Conservation (phyloP, 2,888 invertebrate species). For the Clostera curtula region DNA sequence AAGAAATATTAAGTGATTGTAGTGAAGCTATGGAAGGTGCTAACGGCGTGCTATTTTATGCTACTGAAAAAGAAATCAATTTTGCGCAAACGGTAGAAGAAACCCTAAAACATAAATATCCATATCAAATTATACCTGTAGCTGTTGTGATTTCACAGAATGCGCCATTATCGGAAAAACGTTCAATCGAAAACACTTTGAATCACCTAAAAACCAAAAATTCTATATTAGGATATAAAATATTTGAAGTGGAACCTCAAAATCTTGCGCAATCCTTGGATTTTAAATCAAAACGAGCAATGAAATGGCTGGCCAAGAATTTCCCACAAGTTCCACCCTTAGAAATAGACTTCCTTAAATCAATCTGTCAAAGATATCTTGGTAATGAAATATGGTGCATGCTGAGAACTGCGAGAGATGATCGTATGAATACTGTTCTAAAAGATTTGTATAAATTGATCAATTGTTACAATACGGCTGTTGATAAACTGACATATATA, state of each 20-base stretch:
- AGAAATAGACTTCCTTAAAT: constrained; percentile 73
- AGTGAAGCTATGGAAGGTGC: constrained; percentile 56
- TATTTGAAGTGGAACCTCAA: constrained; percentile 40
- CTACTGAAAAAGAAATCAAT: constrained; percentile 39
- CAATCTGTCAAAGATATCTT: constrained; percentile 72
- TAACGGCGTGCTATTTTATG: constrained; percentile 56
- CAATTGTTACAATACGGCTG: constrained; percentile 79
- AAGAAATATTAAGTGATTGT: constrained; percentile 23
- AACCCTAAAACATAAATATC: constrained; percentile 46
- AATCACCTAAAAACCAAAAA: constrained; percentile 33
- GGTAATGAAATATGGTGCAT: constrained; percentile 78
- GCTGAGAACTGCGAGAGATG: constrained; percentile 51
- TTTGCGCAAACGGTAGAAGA: constrained; percentile 37
- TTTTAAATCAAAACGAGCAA: constrained; percentile 45
- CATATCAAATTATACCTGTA: constrained; percentile 57
- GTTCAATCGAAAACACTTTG: constrained; percentile 35
- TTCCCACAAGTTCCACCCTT: constrained; percentile 65
- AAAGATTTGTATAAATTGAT: constrained; percentile 76
- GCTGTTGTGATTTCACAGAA: constrained; percentile 47
- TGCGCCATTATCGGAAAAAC: constrained; percentile 22
- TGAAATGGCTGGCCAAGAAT: constrained; percentile 69
- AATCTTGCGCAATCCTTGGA: constrained; percentile 43
- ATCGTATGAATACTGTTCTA: constrained; percentile 56
- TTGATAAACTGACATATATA: constrained; percentile 76
- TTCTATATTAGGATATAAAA: constrained; percentile 49